phyloP scores from a whole-genome alignment of 2,797 vertebrate genomes.

The Monodelphis domestica region DNA sequence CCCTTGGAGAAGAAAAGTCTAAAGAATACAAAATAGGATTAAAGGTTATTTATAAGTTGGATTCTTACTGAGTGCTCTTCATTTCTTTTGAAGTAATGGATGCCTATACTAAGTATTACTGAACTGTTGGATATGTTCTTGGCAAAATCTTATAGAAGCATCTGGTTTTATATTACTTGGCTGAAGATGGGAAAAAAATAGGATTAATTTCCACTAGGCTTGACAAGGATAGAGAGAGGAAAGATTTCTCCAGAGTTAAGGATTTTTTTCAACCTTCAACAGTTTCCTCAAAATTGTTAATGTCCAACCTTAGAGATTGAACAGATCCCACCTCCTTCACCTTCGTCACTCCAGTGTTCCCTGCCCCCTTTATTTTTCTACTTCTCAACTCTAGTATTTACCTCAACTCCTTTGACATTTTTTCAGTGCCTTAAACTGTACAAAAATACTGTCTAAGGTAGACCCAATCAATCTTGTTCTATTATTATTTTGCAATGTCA shows the following conservation, averaged over 20 bases:
- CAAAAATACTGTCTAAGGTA: neutral
- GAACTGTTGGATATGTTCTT: slow-evolving; percentile 14
- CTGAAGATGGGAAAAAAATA: neutral
- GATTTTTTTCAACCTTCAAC: neutral
- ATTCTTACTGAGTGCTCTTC: neutral
- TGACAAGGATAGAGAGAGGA: neutral
- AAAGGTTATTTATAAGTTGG: neutral
- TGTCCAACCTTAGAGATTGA: neutral
- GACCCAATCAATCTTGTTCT: neutral
- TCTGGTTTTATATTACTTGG: neutral
- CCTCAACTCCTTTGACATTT: neutral
- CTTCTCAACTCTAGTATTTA: neutral
- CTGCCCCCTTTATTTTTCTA: neutral
- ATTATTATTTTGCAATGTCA: neutral
- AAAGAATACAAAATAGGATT: neutral
- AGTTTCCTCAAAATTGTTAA: neutral
- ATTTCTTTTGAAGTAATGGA: neutral
- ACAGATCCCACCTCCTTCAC: neutral
- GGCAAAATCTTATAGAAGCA: slow-evolving; percentile 17
- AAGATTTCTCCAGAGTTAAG: neutral
- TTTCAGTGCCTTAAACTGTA: neutral
- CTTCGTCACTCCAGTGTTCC: neutral
- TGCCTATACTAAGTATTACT: slow-evolving; percentile 26
- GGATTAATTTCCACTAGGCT: neutral
- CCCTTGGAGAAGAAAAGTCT: neutral